Evolutionary conservation across 2,888 invertebrate genomes (phyloP).

Genomic region (Thymelicus sylvestris): DNA sequence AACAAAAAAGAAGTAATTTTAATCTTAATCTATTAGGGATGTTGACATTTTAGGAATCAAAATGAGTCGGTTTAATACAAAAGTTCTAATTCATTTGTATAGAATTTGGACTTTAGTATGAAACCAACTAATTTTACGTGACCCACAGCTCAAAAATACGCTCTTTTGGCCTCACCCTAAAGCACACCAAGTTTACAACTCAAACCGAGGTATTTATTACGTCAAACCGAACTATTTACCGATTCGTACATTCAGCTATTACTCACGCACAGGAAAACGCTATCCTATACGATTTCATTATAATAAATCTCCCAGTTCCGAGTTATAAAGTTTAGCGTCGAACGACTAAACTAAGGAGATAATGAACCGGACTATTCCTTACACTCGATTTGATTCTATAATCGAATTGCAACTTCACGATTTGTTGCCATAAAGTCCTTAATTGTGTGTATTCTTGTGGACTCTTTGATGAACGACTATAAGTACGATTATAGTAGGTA

Average conservation of each 20-base stretch:
- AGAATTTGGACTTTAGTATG: too few species aligned
- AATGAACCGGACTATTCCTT: slow-evolving; percentile 68
- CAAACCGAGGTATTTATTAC: slow-evolving; percentile 60
- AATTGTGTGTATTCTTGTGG: slow-evolving; percentile 39
- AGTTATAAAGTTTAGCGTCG: slow-evolving; percentile 74
- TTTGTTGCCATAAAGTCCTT: slow-evolving; percentile 44
- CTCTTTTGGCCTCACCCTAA: slow-evolving; percentile 12
- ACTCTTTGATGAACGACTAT: slow-evolving; percentile 32
- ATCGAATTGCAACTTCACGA: slow-evolving; percentile 48
- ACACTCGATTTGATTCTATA: slow-evolving; percentile 48
- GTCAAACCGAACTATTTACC: slow-evolving; percentile 66
- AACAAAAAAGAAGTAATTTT: too few species aligned
- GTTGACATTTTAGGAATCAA: too few species aligned
- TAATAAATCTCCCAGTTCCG: slow-evolving; percentile 67
- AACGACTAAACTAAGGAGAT: slow-evolving; percentile 71
- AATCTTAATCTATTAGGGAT: too few species aligned
- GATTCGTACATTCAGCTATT: slow-evolving; percentile 61
- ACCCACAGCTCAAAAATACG: too few species aligned
- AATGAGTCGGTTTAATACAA: too few species aligned
- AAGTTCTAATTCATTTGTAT: too few species aligned
- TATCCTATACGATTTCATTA: slow-evolving; percentile 74
- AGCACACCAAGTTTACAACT: slow-evolving; percentile 54
- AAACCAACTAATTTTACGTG: too few species aligned
- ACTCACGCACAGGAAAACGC: slow-evolving; percentile 70
- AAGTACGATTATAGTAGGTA: slow-evolving; percentile 33